Base-by-base conservation (phyloP, 2,113 vertebrate genomes). In the Psittacara wagleri region DNA sequence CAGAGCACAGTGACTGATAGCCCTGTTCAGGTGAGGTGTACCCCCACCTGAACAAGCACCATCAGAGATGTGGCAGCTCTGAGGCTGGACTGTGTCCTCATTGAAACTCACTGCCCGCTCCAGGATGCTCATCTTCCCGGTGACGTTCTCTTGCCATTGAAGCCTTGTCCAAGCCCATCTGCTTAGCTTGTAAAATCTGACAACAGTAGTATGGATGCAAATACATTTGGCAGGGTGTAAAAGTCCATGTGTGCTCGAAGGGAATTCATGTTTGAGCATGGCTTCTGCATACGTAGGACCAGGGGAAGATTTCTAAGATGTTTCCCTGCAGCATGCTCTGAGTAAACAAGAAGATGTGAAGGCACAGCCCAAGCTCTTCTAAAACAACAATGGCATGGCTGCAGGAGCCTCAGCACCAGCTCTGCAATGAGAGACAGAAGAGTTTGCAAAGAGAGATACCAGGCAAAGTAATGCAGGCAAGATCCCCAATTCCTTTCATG, bases 181-280 rank as follows among this genome's bases (percentile, higher is more conserved):
- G 22, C 67, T 83, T 68, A 44, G n/a, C 44, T 69, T 85, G 70
- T 18, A 72, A 86, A 23, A 9, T 28, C 33, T 88, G 52, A 13
- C 55, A 68, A 11, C 1, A 6, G n/a, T 15, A 68, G 33, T 35
- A 23, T 3, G 23, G 79, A 46, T 85, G 57, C 18, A 67, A 70
- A 66, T 68, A 66, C 13, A 25, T 63, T 13, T 18, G 73, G 41
- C 46, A 77, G 70, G 2, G 2, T 43, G 8, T 37, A 10, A 31
- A 46, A 20, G 35, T 31, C 76, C 2, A 0, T 2, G 6, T 37
- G 43, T 6, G 19, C 80, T 86, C 4, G 0, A 5, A 88, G 62
- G 29, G 69, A 81, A 64, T 48, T 51, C 28, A 1, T 33, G 72
- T 63, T 16, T 68, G 74, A 87, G 16, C 52, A 39, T 0, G 2